Conservation (phyloP, 2,113 vertebrate genomes). For the Oenanthe melanoleuca region DNA sequence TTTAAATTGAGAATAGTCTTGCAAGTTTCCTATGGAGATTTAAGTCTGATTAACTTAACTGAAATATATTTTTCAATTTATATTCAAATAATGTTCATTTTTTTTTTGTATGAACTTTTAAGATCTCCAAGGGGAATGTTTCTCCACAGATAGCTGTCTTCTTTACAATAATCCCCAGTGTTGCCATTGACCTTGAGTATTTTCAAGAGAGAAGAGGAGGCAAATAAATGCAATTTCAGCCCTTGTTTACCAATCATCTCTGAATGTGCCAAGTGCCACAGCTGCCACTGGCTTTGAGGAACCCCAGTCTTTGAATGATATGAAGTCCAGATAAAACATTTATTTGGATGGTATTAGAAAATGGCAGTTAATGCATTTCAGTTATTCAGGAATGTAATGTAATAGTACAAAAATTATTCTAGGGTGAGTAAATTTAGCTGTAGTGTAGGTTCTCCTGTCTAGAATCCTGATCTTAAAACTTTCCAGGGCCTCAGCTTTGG, state of each 20-base stretch:
- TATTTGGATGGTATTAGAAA: not conserved
- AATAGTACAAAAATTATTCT: not conserved
- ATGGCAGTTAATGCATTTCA: not conserved
- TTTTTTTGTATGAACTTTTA: not conserved
- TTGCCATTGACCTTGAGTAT: not conserved
- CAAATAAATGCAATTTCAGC: not conserved
- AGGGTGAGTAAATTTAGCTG: not conserved
- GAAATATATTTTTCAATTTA: constrained; percentile 6
- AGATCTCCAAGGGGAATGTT: not conserved
- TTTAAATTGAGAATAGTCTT: not conserved
- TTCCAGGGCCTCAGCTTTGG: not conserved
- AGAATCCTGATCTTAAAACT: not conserved
- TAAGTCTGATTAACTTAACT: constrained; percentile 19
- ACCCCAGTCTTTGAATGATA: not conserved
- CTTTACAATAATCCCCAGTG: not conserved
- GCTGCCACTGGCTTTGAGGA: not conserved
- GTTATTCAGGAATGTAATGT: not conserved
- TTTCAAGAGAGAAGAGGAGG: not conserved
- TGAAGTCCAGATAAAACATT: not conserved
- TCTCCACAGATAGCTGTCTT: not conserved
- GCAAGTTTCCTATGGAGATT: not conserved
- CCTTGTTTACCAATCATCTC: not conserved
- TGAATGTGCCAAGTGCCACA: not conserved
- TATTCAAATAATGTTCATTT: constrained; percentile 10
- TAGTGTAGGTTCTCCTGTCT: not conserved